Evolutionary conservation across 2,113 vertebrate species (phyloP).

Genomic region (Dasypus novemcinctus): DNA sequence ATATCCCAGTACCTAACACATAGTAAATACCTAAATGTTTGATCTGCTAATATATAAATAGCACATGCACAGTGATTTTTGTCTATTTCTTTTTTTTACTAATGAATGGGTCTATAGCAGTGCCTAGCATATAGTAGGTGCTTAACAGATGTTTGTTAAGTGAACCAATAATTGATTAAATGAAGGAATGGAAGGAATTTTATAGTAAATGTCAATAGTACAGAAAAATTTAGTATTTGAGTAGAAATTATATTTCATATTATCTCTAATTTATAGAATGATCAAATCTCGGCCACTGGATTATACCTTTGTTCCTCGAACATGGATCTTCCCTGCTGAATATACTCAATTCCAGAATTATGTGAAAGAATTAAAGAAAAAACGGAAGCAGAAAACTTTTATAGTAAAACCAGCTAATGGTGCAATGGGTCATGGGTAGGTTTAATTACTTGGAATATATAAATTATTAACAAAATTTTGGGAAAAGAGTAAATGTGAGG

Average conservation of each 20-base stretch:
- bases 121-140: neutral
- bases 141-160: neutral
- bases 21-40: neutral
- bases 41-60: neutral
- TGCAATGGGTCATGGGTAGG: conserved; percentile 99
- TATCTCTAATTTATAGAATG: conserved; percentile 87
- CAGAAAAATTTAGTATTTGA: conserved; percentile 8
- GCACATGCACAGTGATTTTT: neutral
- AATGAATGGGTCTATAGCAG: neutral
- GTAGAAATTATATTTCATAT: conserved; percentile 28
- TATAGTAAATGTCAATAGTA: neutral
- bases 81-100: neutral
- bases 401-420: conserved; percentile 98
- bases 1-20: neutral
- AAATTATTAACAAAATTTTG: neutral
- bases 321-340: conserved; percentile 98
- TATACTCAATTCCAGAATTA: conserved; percentile 99
- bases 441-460: conserved; percentile 51
- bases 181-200: neutral
- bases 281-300: conserved; percentile 96
- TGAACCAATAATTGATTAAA: neutral
- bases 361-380: conserved; percentile 95
- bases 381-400: conserved; percentile 97
- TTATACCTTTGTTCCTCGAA: conserved; percentile 96
- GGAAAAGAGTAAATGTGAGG: neutral